Evolutionary conservation across 1,140 invertebrate genomes (phyloP), one percentile per base, ranked within the genome.

Genomic region (Venustaconcha ellipsiformis): DNA sequence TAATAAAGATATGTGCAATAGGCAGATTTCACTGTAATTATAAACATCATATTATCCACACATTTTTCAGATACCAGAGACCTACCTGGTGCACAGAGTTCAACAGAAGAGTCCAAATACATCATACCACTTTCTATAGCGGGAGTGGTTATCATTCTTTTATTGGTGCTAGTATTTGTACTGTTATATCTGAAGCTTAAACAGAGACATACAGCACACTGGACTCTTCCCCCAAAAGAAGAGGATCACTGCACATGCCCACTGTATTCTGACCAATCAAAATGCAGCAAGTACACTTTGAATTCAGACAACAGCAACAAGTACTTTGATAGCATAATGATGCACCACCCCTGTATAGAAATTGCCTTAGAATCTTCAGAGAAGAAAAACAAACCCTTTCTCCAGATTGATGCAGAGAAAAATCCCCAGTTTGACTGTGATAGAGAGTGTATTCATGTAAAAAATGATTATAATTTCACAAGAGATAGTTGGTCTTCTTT

Each of bases 211-310:
- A 62, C 66, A 37, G 68, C 68, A 11, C 71, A 70, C 64, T 71
- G 68, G 74, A 71, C 55, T 26, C 56, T 71, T 11, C 57, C 74
- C 59, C 37, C 37, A 48, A 67, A 60, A 18, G 69, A 76, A 67
- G 74, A 76, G 56, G 26, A 62, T 20, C 72, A 71, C 69, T 76
- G 74, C 67, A 76, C 66, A 56, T 76, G 74, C 57, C 74, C 74
- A 18, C 68, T 71, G 14, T 76, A 71, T 60, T 59, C 67, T 23
- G 69, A 70, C 30, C 74, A 76, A 23, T 71, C 74, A 26, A 76
- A 70, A 70, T 76, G 72, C 60, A 76, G 62, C 59, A 59, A 70
- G 62, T 70, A 76, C 57, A 57, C 57, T 57, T 69, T 71, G 20
- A 70, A 71, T 67, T 64, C 63, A 67, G 62, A 71, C 56, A 76